A percentile compares a stretch with the other conserved stretches of the same genome.
Conservation (phyloP, 2,888 invertebrate species). For the Cancer borealis region DNA sequence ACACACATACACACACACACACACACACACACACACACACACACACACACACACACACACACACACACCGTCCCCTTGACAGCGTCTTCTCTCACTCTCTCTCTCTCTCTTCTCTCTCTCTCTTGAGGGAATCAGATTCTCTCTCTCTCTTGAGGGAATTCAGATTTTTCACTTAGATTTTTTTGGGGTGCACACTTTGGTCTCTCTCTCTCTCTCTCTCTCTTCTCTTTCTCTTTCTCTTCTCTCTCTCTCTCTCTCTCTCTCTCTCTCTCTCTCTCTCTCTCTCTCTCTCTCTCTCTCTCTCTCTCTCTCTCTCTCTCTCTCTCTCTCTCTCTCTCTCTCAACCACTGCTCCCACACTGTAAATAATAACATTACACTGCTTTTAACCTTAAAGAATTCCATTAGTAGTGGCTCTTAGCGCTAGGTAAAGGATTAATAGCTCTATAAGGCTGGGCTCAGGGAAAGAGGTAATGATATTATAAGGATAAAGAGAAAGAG, state of each 20-base stretch:
- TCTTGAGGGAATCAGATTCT: neutral
- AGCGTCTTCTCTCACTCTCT: too few species aligned
- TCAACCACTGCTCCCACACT: constrained; percentile 63
- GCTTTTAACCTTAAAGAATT: constrained; percentile 75
- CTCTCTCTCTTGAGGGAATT: constrained; percentile 17
- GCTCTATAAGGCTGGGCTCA: constrained; percentile 44
- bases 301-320: constrained; percentile 29
- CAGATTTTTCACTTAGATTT: neutral
- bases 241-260: constrained; percentile 14
- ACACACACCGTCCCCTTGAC: neutral
- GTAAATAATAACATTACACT: constrained; percentile 70
- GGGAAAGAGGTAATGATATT: constrained; percentile 65
- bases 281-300: neutral
- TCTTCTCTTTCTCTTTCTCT: constrained; percentile 9
- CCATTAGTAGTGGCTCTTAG: constrained; percentile 70
- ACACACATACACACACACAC: too few species aligned
- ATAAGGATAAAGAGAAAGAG: constrained; percentile 62
- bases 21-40: neutral
- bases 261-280: constrained; percentile 49
- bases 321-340: constrained; percentile 24
- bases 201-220: constrained; percentile 22
- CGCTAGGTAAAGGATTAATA: constrained; percentile 69
- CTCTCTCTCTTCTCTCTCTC: too few species aligned
- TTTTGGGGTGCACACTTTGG: neutral
- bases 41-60: neutral